Evolutionary conservation across 2,797 vertebrate genomes (phyloP), one percentile per base, ranked within the genome.

Genomic region (Epinephelus coioides): DNA sequence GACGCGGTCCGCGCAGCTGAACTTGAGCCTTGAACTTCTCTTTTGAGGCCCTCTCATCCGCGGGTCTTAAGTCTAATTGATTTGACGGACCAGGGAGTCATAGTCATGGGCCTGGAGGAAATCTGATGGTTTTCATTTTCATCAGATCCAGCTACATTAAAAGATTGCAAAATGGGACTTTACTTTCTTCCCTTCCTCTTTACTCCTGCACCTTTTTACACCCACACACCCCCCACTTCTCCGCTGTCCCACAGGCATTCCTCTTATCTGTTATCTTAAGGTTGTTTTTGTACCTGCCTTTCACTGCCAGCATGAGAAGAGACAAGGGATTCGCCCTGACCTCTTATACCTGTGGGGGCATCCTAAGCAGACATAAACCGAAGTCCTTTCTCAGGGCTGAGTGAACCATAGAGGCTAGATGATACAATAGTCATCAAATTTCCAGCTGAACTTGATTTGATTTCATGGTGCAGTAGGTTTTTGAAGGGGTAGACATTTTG

Each of bases 41-140:
- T 78, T 85, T 84, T 89, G 79, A 88, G 93, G 84, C 85, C 84
- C 88, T 92, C 90, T 94, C 93, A 86, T 97, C 95, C 60, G 60
- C 83, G 81, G 74, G 78, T 90, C 92, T 78, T 95, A 96, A 96
- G 90, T 93, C 93, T 96, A 96, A 96, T 97, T 95, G 93, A 91
- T 96, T 93, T 97, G 96, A 97, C 95, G 90, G 92, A 91, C 91
- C 73, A 76, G 91, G 91, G 93, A 94, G 87, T 87, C 85, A 77
- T 81, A 90, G 93, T 92, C 93, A 91, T 92, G 91, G 89, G 87
- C 88, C 90, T 91, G 88, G 81, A 95, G 89, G 85, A 88, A 94
- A 96, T 95, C 92, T 95, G 94, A 96, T 96, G 91, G 81, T 66
- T 92, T 93, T 93, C 95, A 95, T 96, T 96, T 71, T 94, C 93